Evolutionary conservation across 2,888 invertebrate genomes (phyloP), one percentile per base, ranked within the genome.

Genomic region (Lepidochitona cinerea): DNA sequence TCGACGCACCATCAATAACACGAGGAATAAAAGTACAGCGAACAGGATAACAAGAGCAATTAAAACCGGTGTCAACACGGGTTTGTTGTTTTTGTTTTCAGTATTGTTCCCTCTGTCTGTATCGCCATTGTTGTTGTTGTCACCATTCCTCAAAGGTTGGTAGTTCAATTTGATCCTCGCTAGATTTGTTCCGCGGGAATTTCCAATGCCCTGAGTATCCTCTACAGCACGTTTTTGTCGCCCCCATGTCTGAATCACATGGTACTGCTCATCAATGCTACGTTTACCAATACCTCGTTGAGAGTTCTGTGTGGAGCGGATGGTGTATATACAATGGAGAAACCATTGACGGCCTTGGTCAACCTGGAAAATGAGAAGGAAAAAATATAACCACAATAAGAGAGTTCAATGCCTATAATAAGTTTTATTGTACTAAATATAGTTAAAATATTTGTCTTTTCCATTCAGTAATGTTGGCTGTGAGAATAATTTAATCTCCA

Each of bases 311-410:
- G 18, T 49, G 49, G 85, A 83, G 32, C 77, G 75, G 29, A 89
- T 75, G 32, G 83, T 83, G 77, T 88, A 89, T 72, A 88, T 85
- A 23, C 81, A 80, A 67, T 89, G 89, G 5, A 89, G 74, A 71
- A 86, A 89, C 89, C 89, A 89, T 71, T 86, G 86, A 33, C 84
- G 81, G 1, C 84, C 85, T 29, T 79, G 70, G 53, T 87, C 86
- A 73, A 83, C 85, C 88, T 88, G 82, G 7, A 49, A 12, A n/a
- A n/a, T n/a, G n/a, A n/a, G n/a, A n/a, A n/a, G n/a, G n/a, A n/a
- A n/a, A n/a, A n/a, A n/a, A n/a, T n/a, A n/a, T n/a, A n/a, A n/a
- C n/a, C n/a, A n/a, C n/a, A n/a, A n/a, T n/a, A n/a, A n/a, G n/a
- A n/a, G n/a, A n/a, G n/a, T n/a, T n/a, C n/a, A n/a, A n/a, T n/a